Percentiles rank a stretch among this genome's conserved stretches.
Conservation (phyloP, 2,888 invertebrate genomes). For the Drosophila kokeensis region DNA sequence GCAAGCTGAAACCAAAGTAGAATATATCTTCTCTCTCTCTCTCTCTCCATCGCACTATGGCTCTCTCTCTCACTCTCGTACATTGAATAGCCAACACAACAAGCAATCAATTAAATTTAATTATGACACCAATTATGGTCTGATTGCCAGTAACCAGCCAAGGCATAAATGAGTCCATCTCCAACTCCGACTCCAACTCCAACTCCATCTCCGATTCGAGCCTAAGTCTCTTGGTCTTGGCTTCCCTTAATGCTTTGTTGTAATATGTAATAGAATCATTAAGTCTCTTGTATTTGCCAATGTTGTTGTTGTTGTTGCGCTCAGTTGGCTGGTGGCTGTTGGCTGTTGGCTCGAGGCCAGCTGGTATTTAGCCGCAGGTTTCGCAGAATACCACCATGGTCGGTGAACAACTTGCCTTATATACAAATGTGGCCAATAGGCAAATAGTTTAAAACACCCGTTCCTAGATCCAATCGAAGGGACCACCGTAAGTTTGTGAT, state of each 20-base stretch:
- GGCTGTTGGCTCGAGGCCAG: conserved; percentile 4
- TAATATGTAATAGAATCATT: conserved; percentile 76
- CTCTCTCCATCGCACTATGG: background rate
- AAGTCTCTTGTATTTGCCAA: conserved; percentile 31
- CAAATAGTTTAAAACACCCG: conserved; percentile 67
- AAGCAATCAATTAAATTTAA: conserved; percentile 79
- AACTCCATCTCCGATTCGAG: background rate
- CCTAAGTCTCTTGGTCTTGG: conserved; percentile 1
- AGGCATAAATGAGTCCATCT: conserved; percentile 46
- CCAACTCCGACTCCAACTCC: conserved; percentile 17
- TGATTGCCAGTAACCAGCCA: conserved; percentile 63
- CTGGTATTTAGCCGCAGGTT: conserved; percentile 15
- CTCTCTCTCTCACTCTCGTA: too few species aligned
- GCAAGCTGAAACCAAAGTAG: conserved; percentile 50
- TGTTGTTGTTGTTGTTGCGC: background rate
- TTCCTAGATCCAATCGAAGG: conserved; percentile 20
- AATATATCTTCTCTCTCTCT: background rate
- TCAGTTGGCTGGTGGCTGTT: background rate
- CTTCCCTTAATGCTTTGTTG: conserved; percentile 32
- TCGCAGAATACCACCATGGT: conserved; percentile 68
- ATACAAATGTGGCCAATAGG: conserved; percentile 50
- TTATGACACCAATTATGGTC: conserved; percentile 79
- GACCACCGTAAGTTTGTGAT: conserved; percentile 28
- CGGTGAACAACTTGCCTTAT: conserved; percentile 30
- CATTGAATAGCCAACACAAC: conserved; percentile 20